These are phyloP conservation scores for Andricus curvator DNA, from an alignment of 2,888 invertebrate genomes.

Conservation along the genomic window DNA sequence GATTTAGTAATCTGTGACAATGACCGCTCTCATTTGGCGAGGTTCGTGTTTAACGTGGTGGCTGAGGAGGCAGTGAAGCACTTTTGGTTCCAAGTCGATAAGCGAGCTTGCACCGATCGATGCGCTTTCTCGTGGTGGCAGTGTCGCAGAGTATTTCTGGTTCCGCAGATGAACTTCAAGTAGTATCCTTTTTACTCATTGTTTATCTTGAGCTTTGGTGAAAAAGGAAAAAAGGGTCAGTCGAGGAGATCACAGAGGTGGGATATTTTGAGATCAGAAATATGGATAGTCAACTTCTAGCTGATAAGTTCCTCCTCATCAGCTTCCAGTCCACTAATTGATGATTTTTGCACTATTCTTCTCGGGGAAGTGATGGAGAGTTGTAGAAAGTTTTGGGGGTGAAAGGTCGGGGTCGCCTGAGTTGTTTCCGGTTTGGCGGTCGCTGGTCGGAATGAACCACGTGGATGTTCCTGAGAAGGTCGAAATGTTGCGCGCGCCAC, in stretches of 20 bases:
- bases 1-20: not conserved
- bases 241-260: conserved; percentile 31
- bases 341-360: not conserved
- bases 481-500: conserved; percentile 31
- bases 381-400: conserved; percentile 7
- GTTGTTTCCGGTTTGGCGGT: conserved; percentile 38
- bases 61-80: conserved; percentile 12
- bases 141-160: conserved; percentile 3
- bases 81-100: conserved; percentile 38
- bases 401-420: conserved; percentile 33
- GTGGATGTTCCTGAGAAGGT: conserved; percentile 23
- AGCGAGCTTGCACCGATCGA: conserved; percentile 36
- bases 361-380: not conserved
- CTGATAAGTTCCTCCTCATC: not conserved
- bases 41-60: not conserved
- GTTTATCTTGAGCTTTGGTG: conserved; percentile 15
- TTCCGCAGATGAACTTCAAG: not conserved
- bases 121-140: conserved; percentile 27
- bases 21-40: not conserved
- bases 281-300: not conserved
- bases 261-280: conserved; percentile 30
- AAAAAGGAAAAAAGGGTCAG: conserved; percentile 1
- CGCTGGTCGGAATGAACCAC: conserved; percentile 27
- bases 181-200: not conserved
- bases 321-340: not conserved